A percentile compares a stretch with the other conserved stretches of the same genome.
phyloP scores from a whole-genome alignment of 2,113 vertebrate species.

The Lagopus leucura region DNA sequence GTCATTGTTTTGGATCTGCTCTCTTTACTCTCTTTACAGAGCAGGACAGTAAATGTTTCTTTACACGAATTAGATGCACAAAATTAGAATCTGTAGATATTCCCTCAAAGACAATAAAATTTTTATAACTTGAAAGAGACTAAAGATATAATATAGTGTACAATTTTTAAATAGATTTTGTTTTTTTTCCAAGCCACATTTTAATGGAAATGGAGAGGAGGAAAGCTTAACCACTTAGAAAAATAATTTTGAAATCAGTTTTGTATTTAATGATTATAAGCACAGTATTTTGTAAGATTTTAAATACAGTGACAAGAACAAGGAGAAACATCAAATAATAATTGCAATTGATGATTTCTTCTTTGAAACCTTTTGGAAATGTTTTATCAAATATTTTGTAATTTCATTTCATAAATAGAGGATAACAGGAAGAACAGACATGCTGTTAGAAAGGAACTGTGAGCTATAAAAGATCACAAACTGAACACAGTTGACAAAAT shows the following conservation, averaged over 20 bases:
- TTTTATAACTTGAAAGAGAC: background rate
- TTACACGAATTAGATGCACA: background rate
- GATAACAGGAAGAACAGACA: background rate
- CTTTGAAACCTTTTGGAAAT: background rate
- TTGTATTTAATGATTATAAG: background rate
- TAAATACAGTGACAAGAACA: background rate
- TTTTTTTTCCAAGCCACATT: background rate
- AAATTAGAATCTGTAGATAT: background rate
- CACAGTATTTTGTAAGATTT: accelerated
- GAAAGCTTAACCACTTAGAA: background rate
- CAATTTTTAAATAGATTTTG: background rate
- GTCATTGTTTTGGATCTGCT: background rate
- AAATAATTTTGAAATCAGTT: background rate
- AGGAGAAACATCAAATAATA: background rate
- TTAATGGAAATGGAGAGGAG: background rate
- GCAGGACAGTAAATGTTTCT: background rate
- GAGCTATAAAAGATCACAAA: background rate
- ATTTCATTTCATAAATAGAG: background rate
- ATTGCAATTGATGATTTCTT: background rate
- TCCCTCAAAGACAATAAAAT: background rate
- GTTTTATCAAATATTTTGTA: background rate
- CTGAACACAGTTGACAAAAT: background rate
- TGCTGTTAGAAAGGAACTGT: background rate
- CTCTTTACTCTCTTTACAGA: background rate
- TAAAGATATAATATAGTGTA: background rate